These are phyloP conservation scores for Fopius arisanus DNA, from an alignment of 1,140 invertebrate species.

Conservation along the genomic window DNA sequence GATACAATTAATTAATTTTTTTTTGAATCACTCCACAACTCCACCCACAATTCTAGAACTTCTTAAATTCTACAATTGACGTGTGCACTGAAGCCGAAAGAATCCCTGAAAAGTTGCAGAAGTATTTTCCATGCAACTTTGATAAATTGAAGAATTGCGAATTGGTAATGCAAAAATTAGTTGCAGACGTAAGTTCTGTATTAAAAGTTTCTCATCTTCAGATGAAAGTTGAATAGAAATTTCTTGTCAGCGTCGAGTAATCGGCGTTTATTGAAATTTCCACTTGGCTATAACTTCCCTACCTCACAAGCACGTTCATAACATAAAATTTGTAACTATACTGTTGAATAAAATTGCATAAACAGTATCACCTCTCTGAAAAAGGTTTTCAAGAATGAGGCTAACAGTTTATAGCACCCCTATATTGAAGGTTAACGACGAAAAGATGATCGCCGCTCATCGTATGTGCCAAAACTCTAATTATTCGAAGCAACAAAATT, in stretches of 20 bases:
- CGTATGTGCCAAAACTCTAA: not conserved
- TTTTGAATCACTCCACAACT: no score
- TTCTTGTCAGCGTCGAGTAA: not conserved
- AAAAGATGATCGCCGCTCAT: not conserved
- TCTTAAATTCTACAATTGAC: no score
- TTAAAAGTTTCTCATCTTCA: not conserved
- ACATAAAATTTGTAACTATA: not conserved
- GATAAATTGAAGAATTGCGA: not conserved
- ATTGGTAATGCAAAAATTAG: not conserved
- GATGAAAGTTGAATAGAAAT: not conserved
- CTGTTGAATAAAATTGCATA: not conserved
- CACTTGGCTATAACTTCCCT: not conserved
- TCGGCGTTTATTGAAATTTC: not conserved
- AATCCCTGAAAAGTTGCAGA: not conserved
- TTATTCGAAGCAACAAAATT: slow-evolving; percentile 2
- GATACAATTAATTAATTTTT: no score
- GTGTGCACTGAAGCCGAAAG: no score
- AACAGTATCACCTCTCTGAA: not conserved
- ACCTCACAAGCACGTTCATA: not conserved
- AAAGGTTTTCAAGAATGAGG: not conserved
- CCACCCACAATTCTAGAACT: no score
- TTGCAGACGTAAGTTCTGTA: not conserved
- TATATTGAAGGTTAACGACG: not conserved
- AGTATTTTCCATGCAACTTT: not conserved
- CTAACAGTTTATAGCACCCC: not conserved